A percentile compares a stretch with the other conserved stretches of the same genome.
These are phyloP conservation scores for Sinosuthora webbiana DNA, from an alignment of 2,113 vertebrate genomes.

Conservation along the genomic window DNA sequence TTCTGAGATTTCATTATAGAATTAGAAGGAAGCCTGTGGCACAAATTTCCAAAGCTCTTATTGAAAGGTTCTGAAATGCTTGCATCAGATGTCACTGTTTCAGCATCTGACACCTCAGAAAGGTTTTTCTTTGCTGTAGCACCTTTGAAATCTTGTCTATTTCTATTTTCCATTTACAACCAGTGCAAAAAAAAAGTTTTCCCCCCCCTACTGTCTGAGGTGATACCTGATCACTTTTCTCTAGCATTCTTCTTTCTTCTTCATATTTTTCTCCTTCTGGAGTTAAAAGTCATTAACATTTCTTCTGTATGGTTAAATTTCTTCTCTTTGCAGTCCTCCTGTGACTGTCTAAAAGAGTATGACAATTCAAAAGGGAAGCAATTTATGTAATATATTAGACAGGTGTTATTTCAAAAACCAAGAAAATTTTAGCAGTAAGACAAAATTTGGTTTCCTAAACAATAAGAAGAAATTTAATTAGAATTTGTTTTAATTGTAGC, in stretches of 20 bases:
- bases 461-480: not conserved
- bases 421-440: not conserved
- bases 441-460: not conserved
- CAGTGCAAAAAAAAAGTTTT: not conserved
- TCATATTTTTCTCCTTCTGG: not conserved
- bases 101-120: not conserved
- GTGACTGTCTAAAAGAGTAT: not conserved
- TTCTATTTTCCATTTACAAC: not conserved
- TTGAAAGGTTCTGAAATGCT: not conserved
- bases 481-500: not conserved
- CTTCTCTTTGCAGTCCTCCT: not conserved
- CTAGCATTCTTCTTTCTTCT: not conserved
- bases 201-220: not conserved
- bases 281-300: not conserved
- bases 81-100: not conserved
- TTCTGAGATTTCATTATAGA: not conserved
- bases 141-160: not conserved
- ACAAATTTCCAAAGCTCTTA: not conserved
- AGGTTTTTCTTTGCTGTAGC: not conserved
- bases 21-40: not conserved
- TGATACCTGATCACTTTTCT: not conserved
- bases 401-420: not conserved
- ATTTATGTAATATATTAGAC: not conserved
- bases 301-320: not conserved
- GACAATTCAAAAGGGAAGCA: not conserved